phyloP scores from a whole-genome alignment of 2,888 invertebrate species.

The Cerastis rubricosa region DNA sequence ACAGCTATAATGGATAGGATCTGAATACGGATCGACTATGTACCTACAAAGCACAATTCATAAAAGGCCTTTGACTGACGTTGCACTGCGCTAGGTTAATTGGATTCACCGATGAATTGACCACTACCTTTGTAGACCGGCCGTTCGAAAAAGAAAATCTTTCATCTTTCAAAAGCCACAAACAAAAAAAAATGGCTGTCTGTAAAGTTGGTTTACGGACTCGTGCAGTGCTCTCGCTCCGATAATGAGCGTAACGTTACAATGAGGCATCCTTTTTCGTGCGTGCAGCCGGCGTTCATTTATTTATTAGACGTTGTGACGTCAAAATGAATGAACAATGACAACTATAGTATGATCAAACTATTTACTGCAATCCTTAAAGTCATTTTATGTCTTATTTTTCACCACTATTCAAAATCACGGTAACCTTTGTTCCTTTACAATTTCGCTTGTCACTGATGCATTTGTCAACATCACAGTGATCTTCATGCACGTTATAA shows the following conservation, averaged over 20 bases:
- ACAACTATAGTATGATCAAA: not conserved
- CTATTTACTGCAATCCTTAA: not conserved
- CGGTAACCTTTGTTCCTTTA: not conserved
- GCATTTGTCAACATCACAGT: not conserved
- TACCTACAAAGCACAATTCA: conserved; percentile 4
- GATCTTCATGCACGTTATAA: not conserved
- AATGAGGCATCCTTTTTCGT: too few species aligned
- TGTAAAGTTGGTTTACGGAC: too few species aligned
- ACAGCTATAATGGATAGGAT: not conserved
- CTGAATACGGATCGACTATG: not conserved
- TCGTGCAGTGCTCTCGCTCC: too few species aligned
- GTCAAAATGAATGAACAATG: not conserved
- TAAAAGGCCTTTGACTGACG: conserved; percentile 11
- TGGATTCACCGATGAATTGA: conserved; percentile 6
- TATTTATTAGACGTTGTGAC: too few species aligned
- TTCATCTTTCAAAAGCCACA: not conserved
- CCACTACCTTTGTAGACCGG: not conserved
- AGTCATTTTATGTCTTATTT: not conserved
- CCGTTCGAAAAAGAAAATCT: not conserved
- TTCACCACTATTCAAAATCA: not conserved
- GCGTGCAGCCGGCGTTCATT: too few species aligned
- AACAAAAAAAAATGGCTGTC: not conserved
- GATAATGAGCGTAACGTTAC: too few species aligned
- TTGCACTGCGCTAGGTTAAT: not conserved
- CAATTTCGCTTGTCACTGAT: not conserved